Evolutionary conservation across 30 jellyfish, hydroid and myxozoan species (phyloP).

Genomic region (Morbakka virulenta): DNA sequence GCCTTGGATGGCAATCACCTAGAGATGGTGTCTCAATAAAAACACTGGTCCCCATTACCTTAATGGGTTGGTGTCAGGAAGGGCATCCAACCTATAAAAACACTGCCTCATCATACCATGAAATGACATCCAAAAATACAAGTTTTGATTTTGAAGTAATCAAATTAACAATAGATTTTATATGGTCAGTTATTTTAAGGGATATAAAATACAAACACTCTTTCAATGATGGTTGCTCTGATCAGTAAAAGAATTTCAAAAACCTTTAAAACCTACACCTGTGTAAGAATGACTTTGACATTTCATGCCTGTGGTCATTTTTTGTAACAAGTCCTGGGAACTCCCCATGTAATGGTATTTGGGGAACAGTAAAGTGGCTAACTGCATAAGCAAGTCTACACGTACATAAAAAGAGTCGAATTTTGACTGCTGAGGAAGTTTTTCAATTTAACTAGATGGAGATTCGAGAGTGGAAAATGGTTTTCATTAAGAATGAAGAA

Average conservation of each 20-base stretch:
- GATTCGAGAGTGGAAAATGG: background rate
- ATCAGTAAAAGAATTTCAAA: slow-evolving; percentile 17
- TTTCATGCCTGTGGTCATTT: too few relatives aligned
- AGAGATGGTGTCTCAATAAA: too few relatives aligned
- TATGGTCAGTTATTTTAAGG: background rate
- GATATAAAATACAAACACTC: background rate
- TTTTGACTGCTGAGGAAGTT: slow-evolving; percentile 24
- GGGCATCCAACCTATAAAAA: too few relatives aligned
- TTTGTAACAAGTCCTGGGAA: too few relatives aligned
- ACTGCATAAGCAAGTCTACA: slow-evolving; percentile 73
- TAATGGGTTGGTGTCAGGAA: too few relatives aligned
- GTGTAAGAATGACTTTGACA: too few relatives aligned
- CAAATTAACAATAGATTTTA: background rate
- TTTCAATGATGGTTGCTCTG: slow-evolving; percentile 54
- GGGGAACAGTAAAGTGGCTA: slow-evolving; percentile 24
- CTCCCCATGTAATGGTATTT: too few relatives aligned
- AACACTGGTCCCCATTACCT: too few relatives aligned
- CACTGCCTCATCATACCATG: too few relatives aligned
- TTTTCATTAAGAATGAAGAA: slow-evolving; percentile 17
- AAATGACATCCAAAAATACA: too few relatives aligned
- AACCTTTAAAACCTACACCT: too few relatives aligned
- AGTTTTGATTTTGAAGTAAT: slow-evolving; percentile 10
- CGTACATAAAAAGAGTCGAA: slow-evolving; percentile 45
- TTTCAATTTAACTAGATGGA: slow-evolving; percentile 21
- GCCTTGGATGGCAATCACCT: too few relatives aligned